Evolutionary conservation across 2,888 invertebrate species (phyloP).

Genomic region (Cybosia mesomella): DNA sequence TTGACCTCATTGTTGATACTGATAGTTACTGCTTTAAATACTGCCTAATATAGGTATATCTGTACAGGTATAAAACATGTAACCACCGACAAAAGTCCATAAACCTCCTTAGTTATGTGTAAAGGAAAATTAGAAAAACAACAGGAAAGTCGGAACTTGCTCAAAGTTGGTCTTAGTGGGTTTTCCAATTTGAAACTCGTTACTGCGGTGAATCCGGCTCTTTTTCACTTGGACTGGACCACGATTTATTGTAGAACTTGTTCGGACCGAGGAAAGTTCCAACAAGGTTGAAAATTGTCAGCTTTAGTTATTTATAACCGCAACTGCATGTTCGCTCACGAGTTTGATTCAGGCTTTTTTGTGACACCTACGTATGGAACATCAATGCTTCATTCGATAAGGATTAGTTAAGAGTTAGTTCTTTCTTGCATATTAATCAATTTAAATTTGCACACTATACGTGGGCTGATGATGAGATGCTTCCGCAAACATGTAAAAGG

Average conservation of each 20-base stretch:
- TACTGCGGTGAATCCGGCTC: slow-evolving; percentile 53
- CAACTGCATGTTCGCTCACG: neutral
- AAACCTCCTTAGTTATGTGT: slow-evolving; percentile 29
- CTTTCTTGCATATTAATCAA: neutral
- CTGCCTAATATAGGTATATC: no score
- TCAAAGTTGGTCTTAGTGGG: slow-evolving; percentile 69
- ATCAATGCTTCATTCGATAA: neutral
- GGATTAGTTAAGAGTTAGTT: neutral
- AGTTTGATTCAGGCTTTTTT: slow-evolving; percentile 1
- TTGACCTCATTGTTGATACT: neutral
- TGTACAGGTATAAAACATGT: slow-evolving; percentile 9
- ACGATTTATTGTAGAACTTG: slow-evolving; percentile 76
- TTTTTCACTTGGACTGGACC: slow-evolving; percentile 75
- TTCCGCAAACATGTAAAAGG: neutral
- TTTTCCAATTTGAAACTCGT: slow-evolving; percentile 82
- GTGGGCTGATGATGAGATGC: neutral
- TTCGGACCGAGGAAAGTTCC: slow-evolving; percentile 51
- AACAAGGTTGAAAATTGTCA: slow-evolving; percentile 70
- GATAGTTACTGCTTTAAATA: neutral
- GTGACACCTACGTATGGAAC: neutral
- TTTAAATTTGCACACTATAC: neutral
- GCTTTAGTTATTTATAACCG: slow-evolving; percentile 62
- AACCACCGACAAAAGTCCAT: neutral
- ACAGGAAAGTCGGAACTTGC: slow-evolving; percentile 28
- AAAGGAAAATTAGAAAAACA: slow-evolving; percentile 63